These are phyloP conservation scores for Myocastor coypus DNA, from an alignment of 2,113 vertebrate genomes.

Conservation along the genomic window DNA sequence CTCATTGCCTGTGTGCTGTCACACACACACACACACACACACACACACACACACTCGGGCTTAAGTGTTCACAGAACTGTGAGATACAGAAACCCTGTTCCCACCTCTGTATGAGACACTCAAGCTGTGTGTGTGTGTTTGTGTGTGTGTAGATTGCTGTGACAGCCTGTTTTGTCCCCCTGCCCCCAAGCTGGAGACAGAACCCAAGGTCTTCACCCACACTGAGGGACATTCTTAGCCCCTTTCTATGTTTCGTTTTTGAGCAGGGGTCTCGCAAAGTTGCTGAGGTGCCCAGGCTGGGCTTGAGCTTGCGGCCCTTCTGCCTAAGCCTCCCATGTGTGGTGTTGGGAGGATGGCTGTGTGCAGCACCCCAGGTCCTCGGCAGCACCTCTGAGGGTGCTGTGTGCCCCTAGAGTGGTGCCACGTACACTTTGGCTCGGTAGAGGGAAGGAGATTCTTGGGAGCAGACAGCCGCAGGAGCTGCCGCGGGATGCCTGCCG, in stretches of 20 bases:
- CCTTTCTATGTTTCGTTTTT: not conserved
- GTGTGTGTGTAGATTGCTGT: not conserved
- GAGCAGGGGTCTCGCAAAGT: not conserved
- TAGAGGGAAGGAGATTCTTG: not conserved
- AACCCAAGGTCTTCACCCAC: not conserved
- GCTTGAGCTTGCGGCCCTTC: not conserved
- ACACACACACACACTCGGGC: too few species aligned
- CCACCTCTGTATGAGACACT: fast-evolving
- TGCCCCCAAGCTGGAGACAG: not conserved
- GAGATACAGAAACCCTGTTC: not conserved
- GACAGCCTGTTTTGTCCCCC: not conserved
- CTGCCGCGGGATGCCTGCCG: fast-evolving
- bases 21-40: not conserved
- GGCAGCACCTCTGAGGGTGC: too few species aligned
- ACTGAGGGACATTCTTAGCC: not conserved
- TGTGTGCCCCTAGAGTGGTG: not conserved
- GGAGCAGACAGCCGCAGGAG: not conserved
- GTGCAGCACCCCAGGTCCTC: not conserved
- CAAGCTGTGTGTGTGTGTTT: not conserved
- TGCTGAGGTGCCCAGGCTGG: not conserved
- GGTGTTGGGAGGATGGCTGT: not conserved
- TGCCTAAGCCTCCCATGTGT: not conserved
- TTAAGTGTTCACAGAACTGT: not conserved
- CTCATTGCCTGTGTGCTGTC: not conserved
- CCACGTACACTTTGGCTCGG: not conserved